These are phyloP conservation scores for Burhinus oedicnemus DNA, from an alignment of 2,113 vertebrate genomes.

Conservation along the genomic window DNA sequence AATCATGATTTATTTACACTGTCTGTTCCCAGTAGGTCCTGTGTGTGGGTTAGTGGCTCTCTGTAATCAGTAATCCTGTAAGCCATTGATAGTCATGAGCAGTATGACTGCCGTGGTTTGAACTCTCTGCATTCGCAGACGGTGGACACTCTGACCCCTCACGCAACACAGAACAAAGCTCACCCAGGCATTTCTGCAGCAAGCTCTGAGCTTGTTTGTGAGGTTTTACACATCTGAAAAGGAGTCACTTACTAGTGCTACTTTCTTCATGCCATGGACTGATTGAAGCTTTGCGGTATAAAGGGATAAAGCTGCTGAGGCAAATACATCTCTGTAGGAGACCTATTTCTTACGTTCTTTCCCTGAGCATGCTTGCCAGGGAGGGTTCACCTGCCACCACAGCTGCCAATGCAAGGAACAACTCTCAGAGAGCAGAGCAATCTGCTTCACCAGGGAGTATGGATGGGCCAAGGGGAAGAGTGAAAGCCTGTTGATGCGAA, in stretches of 20 bases:
- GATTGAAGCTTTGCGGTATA: not conserved
- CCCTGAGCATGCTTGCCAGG: not conserved
- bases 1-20: not conserved
- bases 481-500: not conserved
- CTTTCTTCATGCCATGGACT: not conserved
- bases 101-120: rapidly evolving
- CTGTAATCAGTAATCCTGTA: not conserved
- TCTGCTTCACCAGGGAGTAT: not conserved
- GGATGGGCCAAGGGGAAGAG: not conserved
- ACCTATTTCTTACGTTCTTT: not conserved
- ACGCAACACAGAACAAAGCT: not conserved
- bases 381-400: not conserved
- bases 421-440: not conserved
- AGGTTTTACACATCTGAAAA: not conserved
- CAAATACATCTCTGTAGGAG: not conserved
- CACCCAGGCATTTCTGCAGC: not conserved
- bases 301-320: not conserved
- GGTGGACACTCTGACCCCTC: not conserved
- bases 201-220: not conserved
- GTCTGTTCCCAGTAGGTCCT: not conserved
- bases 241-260: not conserved
- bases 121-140: not conserved
- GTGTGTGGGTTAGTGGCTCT: not conserved
- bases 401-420: not conserved
- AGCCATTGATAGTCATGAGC: not conserved